Base-by-base conservation (phyloP, 1,140 invertebrate species). In the Pteromalus puparum region DNA sequence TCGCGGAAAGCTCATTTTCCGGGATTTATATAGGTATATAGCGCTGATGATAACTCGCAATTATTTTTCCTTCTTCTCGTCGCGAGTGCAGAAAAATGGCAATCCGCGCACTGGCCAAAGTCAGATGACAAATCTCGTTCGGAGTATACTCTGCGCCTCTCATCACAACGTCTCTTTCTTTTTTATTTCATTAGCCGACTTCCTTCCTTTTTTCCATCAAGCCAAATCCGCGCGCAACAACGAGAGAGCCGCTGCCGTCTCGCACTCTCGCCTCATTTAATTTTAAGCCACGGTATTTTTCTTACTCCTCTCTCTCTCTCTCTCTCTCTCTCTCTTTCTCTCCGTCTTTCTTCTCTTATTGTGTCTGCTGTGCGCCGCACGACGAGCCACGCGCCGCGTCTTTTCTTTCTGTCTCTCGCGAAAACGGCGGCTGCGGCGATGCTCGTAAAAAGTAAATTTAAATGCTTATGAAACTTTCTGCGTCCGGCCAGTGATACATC, bases 231-330 rank as follows among this genome's bases (percentile, higher is more conserved):
- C 70, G 70, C 70, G 7, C 65, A 30, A 26, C 42, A 12, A 38
- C 53, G 21, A n/a, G 21, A n/a, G 65, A 24, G 61, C 65, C 53
- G 21, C 6, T 21, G 6, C 15, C 13, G 1, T 18, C 18, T 68
- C 24, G 42, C 78, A n/a, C 21, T 46, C 34, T 46, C 13, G 65
- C 15, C 78, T 80, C 65, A 28, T 68, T 68, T 68, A 73, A 53
- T 73, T 81, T 81, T 81, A 61, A 73, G 46, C 24, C 12, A 30
- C 21, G 26, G 79, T 34, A 80, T 80, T 80, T 68, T 46, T 80
- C 78, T 80, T 70, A 70, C 34, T 34, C 65, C 12, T 28, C 13
- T 34, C 30, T 30, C 2, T 2, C 30, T 30, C 30, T 30, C 30
- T 30, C 30, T 30, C 30, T 30, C 30, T 30, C 30, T 34, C 30